Conservation (phyloP, 2,888 invertebrate genomes). For the Microctonus brassicae region DNA sequence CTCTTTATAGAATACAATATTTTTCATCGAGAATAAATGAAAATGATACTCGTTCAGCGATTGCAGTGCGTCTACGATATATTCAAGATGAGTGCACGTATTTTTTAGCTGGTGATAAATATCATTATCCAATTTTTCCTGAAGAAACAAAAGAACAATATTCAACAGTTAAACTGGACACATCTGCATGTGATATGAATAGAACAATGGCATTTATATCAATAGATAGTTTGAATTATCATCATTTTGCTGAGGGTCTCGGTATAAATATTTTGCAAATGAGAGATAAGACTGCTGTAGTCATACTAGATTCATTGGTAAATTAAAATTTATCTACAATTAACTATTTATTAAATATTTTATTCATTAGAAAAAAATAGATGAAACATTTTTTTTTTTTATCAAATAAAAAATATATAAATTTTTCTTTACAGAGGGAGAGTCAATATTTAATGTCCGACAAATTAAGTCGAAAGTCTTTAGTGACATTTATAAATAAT, state of each 20-base stretch:
- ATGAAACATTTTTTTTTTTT: no score
- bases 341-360: neutral
- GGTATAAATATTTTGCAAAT: slow-evolving; percentile 77
- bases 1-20: slow-evolving; percentile 44
- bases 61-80: slow-evolving; percentile 68
- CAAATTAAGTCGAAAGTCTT: slow-evolving; percentile 62
- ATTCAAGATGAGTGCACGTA: slow-evolving; percentile 57
- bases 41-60: slow-evolving; percentile 73
- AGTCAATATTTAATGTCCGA: slow-evolving; percentile 76
- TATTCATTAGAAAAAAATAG: neutral
- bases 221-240: slow-evolving; percentile 80
- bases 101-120: slow-evolving; percentile 61
- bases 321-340: slow-evolving; percentile 47
- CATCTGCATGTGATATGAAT: slow-evolving; percentile 70
- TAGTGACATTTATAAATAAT: slow-evolving; percentile 71
- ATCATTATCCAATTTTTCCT: slow-evolving; percentile 60
- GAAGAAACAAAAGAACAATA: slow-evolving; percentile 55
- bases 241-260: slow-evolving; percentile 81
- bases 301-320: slow-evolving; percentile 82
- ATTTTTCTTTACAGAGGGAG: slow-evolving; percentile 74
- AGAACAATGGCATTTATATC: slow-evolving; percentile 76
- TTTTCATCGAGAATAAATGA: slow-evolving; percentile 71
- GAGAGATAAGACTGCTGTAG: slow-evolving; percentile 76
- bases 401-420: no score
- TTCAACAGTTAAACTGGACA: slow-evolving; percentile 52